phyloP scores from a whole-genome alignment of 2,113 vertebrate genomes.

The Sialia sialis region DNA sequence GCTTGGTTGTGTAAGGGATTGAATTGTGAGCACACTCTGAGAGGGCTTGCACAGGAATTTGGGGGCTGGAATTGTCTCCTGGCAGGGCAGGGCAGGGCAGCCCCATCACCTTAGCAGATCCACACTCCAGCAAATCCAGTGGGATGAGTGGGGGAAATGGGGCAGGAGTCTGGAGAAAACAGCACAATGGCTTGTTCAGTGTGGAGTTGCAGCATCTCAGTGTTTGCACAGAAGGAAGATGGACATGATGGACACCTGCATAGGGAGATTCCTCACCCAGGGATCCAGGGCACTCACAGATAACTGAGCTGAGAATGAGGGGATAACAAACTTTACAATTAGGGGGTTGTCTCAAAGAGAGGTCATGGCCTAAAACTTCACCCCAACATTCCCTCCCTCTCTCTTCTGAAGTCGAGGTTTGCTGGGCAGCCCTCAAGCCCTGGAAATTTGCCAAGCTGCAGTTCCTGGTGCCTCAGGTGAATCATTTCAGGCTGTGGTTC shows the following conservation, averaged over 20 bases:
- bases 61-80: background rate
- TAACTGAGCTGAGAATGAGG: background rate
- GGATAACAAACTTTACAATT: background rate
- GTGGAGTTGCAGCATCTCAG: background rate
- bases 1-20: background rate
- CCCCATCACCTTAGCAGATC: background rate
- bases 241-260: rapidly evolving
- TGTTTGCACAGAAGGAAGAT: background rate
- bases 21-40: background rate
- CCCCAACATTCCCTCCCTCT: background rate
- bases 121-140: rapidly evolving
- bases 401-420: background rate
- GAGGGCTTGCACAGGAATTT: background rate
- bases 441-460: background rate
- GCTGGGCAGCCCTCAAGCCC: background rate
- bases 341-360: background rate
- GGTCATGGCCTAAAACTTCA: background rate
- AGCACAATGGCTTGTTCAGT: background rate
- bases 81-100: background rate
- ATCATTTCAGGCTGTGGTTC: background rate
- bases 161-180: background rate
- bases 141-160: background rate
- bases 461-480: background rate
- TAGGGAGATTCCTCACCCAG: background rate
- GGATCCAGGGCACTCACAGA: rapidly evolving